phyloP scores from a whole-genome alignment of 2,797 vertebrate genomes.

The Tinamus major region DNA sequence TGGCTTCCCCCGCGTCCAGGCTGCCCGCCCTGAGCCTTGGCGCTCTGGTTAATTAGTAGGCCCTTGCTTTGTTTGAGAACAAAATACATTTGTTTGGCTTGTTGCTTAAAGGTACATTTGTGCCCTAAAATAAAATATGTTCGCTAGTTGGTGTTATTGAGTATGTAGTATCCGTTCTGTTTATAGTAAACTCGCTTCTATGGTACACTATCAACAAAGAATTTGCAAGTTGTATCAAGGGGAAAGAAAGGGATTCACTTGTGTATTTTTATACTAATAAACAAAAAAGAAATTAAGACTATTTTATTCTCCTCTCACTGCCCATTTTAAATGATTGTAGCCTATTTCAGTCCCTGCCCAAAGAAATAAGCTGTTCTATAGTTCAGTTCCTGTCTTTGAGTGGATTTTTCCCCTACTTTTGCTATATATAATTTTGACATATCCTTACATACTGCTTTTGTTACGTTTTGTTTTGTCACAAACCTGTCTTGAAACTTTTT shows the following conservation, averaged over 20 bases:
- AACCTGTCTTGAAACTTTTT: background rate
- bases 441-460: no score
- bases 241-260: background rate
- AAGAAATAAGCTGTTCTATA: background rate
- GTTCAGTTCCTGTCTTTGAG: background rate
- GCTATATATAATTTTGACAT: background rate
- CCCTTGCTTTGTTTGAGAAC: background rate
- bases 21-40: accelerated
- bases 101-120: background rate
- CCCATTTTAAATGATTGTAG: background rate
- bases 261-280: background rate
- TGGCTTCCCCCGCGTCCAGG: background rate
- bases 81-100: background rate
- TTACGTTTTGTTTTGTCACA: background rate
- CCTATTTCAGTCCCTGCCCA: background rate
- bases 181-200: background rate
- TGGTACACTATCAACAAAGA: background rate
- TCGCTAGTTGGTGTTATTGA: background rate
- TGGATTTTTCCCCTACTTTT: background rate
- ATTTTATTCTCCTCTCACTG: background rate
- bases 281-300: no score
- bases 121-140: background rate
- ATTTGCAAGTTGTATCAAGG: background rate
- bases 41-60: background rate
- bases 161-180: background rate